Evolutionary conservation across 1,140 invertebrate species (phyloP).

Genomic region (Bombyx mandarina): DNA sequence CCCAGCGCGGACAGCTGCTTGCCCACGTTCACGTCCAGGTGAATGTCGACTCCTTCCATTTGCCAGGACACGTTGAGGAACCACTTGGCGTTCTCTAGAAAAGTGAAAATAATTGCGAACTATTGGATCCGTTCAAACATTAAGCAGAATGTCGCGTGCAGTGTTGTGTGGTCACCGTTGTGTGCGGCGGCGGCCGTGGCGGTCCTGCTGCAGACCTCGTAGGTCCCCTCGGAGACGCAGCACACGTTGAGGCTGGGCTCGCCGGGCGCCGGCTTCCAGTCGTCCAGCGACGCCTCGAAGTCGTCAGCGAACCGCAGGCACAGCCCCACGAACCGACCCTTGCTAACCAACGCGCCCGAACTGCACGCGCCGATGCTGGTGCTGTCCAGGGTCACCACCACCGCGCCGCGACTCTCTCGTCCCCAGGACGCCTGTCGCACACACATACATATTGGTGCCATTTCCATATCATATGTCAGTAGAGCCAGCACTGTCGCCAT

Average conservation of each 20-base stretch:
- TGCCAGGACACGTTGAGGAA: conserved; percentile 97
- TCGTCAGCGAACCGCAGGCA: conserved; percentile 96
- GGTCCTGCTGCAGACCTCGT: conserved; percentile 95
- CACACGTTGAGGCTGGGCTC: conserved; percentile 92
- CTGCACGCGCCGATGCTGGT: conserved; percentile 94
- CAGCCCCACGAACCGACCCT: conserved; percentile 85
- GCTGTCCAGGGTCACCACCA: conserved; percentile 94
- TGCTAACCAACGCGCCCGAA: conserved; percentile 85
- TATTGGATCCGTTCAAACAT: too few species aligned
- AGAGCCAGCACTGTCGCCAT: too few species aligned
- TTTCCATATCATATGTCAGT: too few species aligned
- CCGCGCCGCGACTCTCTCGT: conserved; percentile 87
- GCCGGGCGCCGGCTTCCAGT: conserved; percentile 94
- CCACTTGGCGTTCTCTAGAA: conserved; percentile 95
- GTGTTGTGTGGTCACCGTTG: conserved; percentile 55
- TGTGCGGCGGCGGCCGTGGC: conserved; percentile 85
- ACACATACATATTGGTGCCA: too few species aligned
- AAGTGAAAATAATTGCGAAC: background rate
- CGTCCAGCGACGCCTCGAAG: conserved; percentile 95
- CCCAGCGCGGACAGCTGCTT: conserved; percentile 94
- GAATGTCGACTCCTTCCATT: conserved; percentile 99
- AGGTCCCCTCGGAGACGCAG: conserved; percentile 97
- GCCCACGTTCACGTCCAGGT: conserved; percentile 95
- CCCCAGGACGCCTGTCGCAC: conserved; percentile 68
- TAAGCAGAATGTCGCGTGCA: too few species aligned